phyloP scores from a whole-genome alignment of 2,113 vertebrate genomes.

The Capreolus pygargus region DNA sequence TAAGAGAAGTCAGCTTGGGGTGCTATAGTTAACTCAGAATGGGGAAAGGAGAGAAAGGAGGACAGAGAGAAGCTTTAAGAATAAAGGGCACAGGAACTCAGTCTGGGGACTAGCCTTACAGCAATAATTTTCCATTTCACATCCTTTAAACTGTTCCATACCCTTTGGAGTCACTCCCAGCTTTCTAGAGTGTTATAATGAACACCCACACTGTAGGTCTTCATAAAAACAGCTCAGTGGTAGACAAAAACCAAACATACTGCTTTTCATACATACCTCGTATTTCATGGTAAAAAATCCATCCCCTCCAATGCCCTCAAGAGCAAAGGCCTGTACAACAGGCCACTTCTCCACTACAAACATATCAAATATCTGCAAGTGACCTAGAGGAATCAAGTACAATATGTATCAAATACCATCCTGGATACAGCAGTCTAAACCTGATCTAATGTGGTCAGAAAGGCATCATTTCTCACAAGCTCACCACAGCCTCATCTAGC shows the following conservation, averaged over 20 bases:
- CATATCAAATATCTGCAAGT: conserved; percentile 96
- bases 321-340: conserved; percentile 95
- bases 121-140: conserved; percentile 13
- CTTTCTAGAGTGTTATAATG: not conserved
- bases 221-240: not conserved
- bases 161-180: not conserved
- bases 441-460: conserved; percentile 23
- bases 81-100: not conserved
- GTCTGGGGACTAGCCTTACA: not conserved
- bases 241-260: conserved; percentile 34
- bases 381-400: conserved; percentile 83
- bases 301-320: conserved; percentile 96
- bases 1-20: not conserved
- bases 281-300: conserved; percentile 98
- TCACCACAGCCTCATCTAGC: not conserved
- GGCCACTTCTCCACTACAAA: conserved; percentile 98
- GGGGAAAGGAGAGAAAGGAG: not conserved
- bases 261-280: conserved; percentile 82
- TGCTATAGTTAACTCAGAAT: not conserved
- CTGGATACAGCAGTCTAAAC: conserved; percentile 3
- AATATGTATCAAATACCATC: conserved; percentile 53
- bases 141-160: not conserved
- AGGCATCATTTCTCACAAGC: conserved; percentile 13
- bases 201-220: not conserved
- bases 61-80: not conserved